Base-by-base conservation (phyloP, 2,888 invertebrate genomes). In the Rutpela maculata region DNA sequence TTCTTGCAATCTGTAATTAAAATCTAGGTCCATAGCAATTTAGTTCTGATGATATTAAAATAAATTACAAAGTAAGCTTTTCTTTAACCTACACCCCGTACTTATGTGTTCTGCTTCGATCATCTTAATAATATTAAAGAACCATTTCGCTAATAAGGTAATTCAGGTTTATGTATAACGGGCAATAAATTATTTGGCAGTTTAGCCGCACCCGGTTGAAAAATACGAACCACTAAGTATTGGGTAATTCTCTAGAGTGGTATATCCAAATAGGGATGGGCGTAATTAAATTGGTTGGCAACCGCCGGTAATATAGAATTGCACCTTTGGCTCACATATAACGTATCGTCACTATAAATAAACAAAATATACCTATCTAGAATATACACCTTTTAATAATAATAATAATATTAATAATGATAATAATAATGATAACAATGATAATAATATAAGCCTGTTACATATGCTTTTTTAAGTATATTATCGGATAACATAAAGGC, bases 251-350 rank as follows among this genome's bases (percentile, higher is more conserved):
- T 50, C 50, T 50, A 17, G 50, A 50, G 50, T 50, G n/a, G 50
- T 50, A 50, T 50, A 50, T n/a, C 50, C 50, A 50, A 50, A 50
- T 50, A 50, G n/a, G 50, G 50, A 50, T 50, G 5, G 50, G 50
- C n/a, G n/a, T 50, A 50, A 50, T 50, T 50, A 17, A n/a, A 50
- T 50, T 50, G 50, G 50, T 15, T 43, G 43, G 15, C 12, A 43
- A 43, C 43, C 7, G 15, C 50, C n/a, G 50, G 50, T 50, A 50
- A 50, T 7, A 43, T 4, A 50, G n/a, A n/a, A 50, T n/a, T 50
- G 50, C n/a, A 50, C 50, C n/a, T 50, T n/a, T 50, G 50, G n/a
- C 50, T n/a, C 43, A 43, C 12, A 43, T 43, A 43, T 12, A 43
- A 7, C 1, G 4, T 26, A 26, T 26, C 22, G 1, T 26, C 22